Evolutionary conservation across 1,140 invertebrate species (phyloP).

Genomic region (Drosophila ohnishii): DNA sequence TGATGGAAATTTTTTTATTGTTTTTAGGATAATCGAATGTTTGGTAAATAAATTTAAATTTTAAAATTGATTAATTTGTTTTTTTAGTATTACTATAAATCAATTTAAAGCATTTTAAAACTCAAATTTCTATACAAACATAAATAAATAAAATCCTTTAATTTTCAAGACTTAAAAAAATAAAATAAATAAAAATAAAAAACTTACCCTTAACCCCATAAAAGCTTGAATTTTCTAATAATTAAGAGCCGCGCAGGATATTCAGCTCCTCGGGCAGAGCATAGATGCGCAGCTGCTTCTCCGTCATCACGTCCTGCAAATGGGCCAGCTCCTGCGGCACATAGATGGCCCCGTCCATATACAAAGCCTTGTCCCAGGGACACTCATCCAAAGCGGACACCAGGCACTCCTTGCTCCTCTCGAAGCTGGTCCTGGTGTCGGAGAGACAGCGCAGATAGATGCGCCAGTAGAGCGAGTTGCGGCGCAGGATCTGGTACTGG

Average conservation of each 20-base stretch:
- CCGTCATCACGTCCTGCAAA: conserved; percentile 88
- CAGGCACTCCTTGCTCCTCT: conserved; percentile 83
- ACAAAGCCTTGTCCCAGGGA: conserved; percentile 87
- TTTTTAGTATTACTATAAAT: not conserved
- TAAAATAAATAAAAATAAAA: too few species aligned
- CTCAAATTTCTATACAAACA: not conserved
- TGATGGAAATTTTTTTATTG: conserved; percentile 6
- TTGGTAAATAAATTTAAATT: not conserved
- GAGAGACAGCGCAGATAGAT: conserved; percentile 67
- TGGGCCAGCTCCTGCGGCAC: conserved; percentile 85
- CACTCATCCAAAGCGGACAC: conserved; percentile 86
- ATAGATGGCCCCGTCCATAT: conserved; percentile 84
- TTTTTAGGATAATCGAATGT: conserved; percentile 23
- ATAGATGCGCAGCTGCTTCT: conserved; percentile 88
- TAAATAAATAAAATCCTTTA: too few species aligned
- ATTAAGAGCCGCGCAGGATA: conserved; percentile 83
- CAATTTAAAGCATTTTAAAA: not conserved
- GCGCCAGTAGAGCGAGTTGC: conserved; percentile 82
- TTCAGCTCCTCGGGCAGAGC: conserved; percentile 88
- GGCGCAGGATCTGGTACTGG: conserved; percentile 40
- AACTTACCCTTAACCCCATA: too few species aligned
- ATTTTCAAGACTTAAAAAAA: too few species aligned
- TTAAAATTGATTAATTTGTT: not conserved
- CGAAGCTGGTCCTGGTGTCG: conserved; percentile 55
- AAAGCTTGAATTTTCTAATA: too few species aligned